A percentile compares a stretch with the other conserved stretches of the same genome.
phyloP scores from a whole-genome alignment of 1,140 invertebrate genomes.

The Drosophila burlai region DNA sequence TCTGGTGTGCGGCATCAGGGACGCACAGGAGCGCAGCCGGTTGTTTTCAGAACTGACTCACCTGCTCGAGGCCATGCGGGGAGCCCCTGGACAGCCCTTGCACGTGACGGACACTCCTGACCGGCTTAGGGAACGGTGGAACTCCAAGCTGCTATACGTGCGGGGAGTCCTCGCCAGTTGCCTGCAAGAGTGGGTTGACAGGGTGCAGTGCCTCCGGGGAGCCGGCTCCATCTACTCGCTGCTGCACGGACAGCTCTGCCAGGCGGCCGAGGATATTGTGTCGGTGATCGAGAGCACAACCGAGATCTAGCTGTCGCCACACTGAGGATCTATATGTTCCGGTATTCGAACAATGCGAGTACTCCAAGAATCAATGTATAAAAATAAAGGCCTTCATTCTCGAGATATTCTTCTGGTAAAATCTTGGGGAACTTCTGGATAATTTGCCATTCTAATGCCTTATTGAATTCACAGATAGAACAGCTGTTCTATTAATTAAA shows the following conservation, averaged over 20 bases:
- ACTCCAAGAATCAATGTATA: too few species aligned
- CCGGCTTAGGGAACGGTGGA: conserved; percentile 16
- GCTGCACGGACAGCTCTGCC: conserved; percentile 52
- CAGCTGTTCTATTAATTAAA: too few species aligned
- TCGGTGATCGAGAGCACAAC: conserved; percentile 69
- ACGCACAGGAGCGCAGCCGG: conserved; percentile 22
- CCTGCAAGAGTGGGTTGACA: conserved; percentile 63
- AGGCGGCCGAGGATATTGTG: conserved; percentile 60
- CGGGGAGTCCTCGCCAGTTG: conserved; percentile 52
- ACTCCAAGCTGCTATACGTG: conserved; percentile 50
- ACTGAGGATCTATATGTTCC: neutral
- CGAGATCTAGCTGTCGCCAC: conserved; percentile 19
- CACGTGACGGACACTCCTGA: neutral
- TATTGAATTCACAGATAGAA: too few species aligned
- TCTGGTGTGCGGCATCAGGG: conserved; percentile 20
- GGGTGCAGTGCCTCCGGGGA: conserved; percentile 6
- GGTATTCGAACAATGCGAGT: too few species aligned
- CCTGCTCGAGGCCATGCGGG: conserved; percentile 21
- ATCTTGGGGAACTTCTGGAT: too few species aligned
- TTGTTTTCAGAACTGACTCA: conserved; percentile 41
- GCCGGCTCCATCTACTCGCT: conserved; percentile 51
- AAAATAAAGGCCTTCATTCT: too few species aligned
- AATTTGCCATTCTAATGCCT: too few species aligned
- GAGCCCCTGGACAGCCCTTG: neutral
- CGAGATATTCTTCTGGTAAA: too few species aligned